Evolutionary conservation across 2,113 vertebrate species (phyloP).

Genomic region (Xenopus tropicalis): DNA sequence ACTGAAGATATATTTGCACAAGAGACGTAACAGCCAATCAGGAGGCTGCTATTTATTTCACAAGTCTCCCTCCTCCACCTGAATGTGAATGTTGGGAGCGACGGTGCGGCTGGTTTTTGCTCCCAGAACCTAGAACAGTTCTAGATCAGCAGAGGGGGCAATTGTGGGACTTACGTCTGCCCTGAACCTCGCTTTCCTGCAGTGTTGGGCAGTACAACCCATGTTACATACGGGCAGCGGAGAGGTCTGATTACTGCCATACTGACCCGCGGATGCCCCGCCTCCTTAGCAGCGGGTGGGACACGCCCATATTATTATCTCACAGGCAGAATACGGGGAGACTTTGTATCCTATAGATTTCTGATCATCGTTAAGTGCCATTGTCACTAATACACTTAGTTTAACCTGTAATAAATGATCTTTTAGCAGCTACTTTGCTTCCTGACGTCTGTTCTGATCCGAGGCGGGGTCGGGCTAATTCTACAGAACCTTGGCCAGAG

Average conservation of each 20-base stretch:
- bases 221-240: too few relatives aligned
- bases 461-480: too few relatives aligned
- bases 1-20: not conserved
- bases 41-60: too few relatives aligned
- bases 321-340: conserved; percentile 45
- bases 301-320: too few relatives aligned
- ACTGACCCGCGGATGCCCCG: conserved; percentile 33
- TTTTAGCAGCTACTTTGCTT: conserved; percentile 54
- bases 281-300: too few relatives aligned
- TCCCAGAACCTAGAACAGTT: too few relatives aligned
- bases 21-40: not conserved
- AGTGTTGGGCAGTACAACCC: too few relatives aligned
- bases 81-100: too few relatives aligned
- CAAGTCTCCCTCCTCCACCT: too few relatives aligned
- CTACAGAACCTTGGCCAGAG: too few relatives aligned
- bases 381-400: conserved; percentile 57
- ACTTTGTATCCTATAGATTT: conserved; percentile 51
- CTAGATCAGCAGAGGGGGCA: not conserved
- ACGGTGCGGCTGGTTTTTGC: too few relatives aligned
- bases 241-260: not conserved
- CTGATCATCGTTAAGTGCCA: conserved; percentile 64
- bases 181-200: too few relatives aligned
- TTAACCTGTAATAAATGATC: conserved; percentile 67
- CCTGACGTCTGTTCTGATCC: conserved; percentile 1
- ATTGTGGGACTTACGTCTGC: not conserved